Conservation (phyloP, 2,113 vertebrate genomes). For the Limanda limanda region DNA sequence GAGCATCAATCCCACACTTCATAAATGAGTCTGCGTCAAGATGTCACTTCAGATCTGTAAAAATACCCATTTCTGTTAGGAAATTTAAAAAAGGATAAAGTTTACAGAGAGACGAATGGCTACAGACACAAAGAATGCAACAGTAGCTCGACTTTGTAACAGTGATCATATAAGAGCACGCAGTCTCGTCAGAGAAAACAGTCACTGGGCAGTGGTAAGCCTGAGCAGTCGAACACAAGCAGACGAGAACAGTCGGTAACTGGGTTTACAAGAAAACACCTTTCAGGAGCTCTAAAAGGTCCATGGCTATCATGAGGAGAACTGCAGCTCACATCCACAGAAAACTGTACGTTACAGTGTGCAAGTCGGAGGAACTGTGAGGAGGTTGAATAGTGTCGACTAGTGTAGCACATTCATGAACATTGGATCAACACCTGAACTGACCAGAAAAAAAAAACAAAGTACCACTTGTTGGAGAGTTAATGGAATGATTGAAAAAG, state of each 20-base stretch:
- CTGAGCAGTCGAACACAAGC: conserved; percentile 73
- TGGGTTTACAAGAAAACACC: conserved; percentile 57
- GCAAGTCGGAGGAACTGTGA: conserved; percentile 37
- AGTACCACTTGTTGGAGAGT: conserved; percentile 55
- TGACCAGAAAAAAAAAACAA: conserved; percentile 19
- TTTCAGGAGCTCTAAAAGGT: conserved; percentile 51
- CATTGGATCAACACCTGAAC: conserved; percentile 49
- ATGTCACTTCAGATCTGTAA: conserved; percentile 41
- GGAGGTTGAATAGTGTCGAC: conserved; percentile 9
- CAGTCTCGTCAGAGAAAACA: conserved; percentile 63
- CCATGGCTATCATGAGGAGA: conserved; percentile 56
- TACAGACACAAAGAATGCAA: conserved; percentile 41
- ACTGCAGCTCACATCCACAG: conserved; percentile 52
- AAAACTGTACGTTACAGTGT: conserved; percentile 52
- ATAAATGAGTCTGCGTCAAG: background rate
- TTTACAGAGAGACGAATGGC: conserved; percentile 23
- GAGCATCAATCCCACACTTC: conserved; percentile 10
- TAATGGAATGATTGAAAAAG: conserved; percentile 79
- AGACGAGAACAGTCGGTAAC: conserved; percentile 74
- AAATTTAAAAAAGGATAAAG: conserved; percentile 26
- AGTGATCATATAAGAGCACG: conserved; percentile 61
- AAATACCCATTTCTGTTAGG: conserved; percentile 25
- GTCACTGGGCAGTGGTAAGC: conserved; percentile 78
- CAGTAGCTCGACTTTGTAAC: conserved; percentile 55
- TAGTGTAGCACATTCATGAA: conserved; percentile 66